Evolutionary conservation across 2,113 vertebrate genomes (phyloP).

Genomic region (Heloderma charlesbogerti): DNA sequence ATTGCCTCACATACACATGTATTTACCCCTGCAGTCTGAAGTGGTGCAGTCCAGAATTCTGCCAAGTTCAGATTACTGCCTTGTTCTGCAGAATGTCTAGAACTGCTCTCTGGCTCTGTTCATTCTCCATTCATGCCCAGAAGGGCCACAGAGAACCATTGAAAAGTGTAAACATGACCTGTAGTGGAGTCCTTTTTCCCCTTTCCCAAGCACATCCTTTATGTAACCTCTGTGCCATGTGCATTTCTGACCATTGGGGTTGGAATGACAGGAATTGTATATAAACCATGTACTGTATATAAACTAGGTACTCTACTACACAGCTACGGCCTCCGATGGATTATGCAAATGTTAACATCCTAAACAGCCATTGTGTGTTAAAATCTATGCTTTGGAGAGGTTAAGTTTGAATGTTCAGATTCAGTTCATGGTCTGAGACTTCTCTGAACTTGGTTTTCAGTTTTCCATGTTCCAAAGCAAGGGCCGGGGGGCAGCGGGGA

Average conservation of each 20-base stretch:
- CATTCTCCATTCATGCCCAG: background rate
- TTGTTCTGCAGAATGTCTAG: background rate
- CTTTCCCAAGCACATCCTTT: background rate
- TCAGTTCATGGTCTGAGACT: background rate
- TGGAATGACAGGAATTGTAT: background rate
- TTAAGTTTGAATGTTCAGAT: background rate
- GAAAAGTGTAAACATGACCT: background rate
- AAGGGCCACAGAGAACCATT: no score
- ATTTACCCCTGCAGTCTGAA: background rate
- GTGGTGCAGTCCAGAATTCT: background rate
- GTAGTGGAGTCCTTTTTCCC: background rate
- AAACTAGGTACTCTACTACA: no score
- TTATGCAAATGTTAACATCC: background rate
- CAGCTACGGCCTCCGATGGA: background rate
- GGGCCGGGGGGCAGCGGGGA: background rate
- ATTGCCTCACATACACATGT: background rate
- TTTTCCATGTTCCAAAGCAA: background rate
- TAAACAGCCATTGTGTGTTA: background rate
- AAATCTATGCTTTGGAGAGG: background rate
- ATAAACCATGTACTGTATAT: no score
- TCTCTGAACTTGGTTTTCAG: background rate
- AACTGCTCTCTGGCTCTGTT: background rate
- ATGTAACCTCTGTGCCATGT: background rate
- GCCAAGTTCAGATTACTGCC: background rate
- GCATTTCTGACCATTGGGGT: background rate